A percentile compares a stretch with the other conserved stretches of the same genome.
phyloP scores from a whole-genome alignment of 23 tunicate genomes.

The Corella eumyota region DNA sequence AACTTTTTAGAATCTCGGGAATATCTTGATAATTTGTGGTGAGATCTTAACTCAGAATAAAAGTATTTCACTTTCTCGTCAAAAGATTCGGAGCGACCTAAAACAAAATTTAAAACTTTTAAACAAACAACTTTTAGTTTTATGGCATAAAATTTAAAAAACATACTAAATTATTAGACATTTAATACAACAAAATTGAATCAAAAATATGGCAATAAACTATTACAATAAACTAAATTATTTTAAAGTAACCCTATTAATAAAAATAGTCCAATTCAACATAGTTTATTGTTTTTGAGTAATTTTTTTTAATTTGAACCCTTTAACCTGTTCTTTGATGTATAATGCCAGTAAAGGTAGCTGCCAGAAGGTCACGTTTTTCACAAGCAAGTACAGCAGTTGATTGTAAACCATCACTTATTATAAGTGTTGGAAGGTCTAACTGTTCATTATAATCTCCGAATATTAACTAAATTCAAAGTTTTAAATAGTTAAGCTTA shows the following conservation, averaged over 20 bases:
- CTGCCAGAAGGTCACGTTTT: conserved; percentile 40
- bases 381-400: conserved; percentile 30
- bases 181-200: not conserved
- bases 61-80: conserved; percentile 71
- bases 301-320: too few relatives aligned
- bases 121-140: not conserved
- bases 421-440: conserved; percentile 27
- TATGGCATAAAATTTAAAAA: not conserved
- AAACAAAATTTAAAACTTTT: not conserved
- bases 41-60: conserved; percentile 20
- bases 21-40: conserved; percentile 21
- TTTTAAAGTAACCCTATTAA: not conserved
- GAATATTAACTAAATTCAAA: conserved; percentile 35
- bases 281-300: not conserved
- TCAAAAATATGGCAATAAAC: not conserved
- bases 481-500: too few relatives aligned
- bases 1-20: conserved; percentile 12
- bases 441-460: conserved; percentile 1
- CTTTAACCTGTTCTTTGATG: too few relatives aligned
- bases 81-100: conserved; percentile 66
- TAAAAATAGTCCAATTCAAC: not conserved
- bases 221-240: not conserved
- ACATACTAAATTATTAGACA: not conserved
- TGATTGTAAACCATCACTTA: conserved; percentile 56
- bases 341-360: conserved; percentile 53